These are phyloP conservation scores for Pachypsylla venusta DNA, from an alignment of 1,140 invertebrate species.

Conservation along the genomic window DNA sequence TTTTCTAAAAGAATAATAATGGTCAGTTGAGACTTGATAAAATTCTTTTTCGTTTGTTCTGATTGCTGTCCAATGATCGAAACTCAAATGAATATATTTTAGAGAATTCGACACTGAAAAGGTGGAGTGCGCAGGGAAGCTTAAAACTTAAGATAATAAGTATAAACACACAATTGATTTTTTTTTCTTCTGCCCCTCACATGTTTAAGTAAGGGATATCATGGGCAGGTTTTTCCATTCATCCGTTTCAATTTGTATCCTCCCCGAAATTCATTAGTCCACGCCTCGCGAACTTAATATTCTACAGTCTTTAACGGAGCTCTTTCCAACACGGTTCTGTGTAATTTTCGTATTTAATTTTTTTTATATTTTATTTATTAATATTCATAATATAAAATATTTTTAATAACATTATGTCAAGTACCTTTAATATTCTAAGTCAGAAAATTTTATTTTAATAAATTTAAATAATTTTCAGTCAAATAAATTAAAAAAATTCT, in stretches of 20 bases:
- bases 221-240: constrained; percentile 1
- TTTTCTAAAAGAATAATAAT: too few relatives aligned
- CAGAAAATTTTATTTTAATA: background rate
- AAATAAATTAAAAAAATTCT: too few relatives aligned
- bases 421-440: background rate
- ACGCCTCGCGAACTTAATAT: background rate
- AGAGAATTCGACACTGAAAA: too few relatives aligned
- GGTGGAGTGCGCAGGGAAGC: background rate
- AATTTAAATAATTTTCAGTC: too few relatives aligned
- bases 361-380: background rate
- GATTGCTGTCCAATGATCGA: too few relatives aligned
- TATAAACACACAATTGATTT: constrained; percentile 9
- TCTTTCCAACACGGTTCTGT: constrained; percentile 3
- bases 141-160: constrained; percentile 9
- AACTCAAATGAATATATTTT: too few relatives aligned
- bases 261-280: background rate
- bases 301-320: constrained; percentile 1
- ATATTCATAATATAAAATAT: background rate
- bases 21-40: too few relatives aligned
- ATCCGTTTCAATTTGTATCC: constrained; percentile 7
- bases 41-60: too few relatives aligned
- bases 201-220: constrained; percentile 9
- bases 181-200: constrained; percentile 7
- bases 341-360: background rate
- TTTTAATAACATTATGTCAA: background rate